A percentile compares a stretch with the other conserved stretches of the same genome.
Evolutionary conservation across 2,797 vertebrate species (phyloP).

Genomic region (Danio albolineatus): DNA sequence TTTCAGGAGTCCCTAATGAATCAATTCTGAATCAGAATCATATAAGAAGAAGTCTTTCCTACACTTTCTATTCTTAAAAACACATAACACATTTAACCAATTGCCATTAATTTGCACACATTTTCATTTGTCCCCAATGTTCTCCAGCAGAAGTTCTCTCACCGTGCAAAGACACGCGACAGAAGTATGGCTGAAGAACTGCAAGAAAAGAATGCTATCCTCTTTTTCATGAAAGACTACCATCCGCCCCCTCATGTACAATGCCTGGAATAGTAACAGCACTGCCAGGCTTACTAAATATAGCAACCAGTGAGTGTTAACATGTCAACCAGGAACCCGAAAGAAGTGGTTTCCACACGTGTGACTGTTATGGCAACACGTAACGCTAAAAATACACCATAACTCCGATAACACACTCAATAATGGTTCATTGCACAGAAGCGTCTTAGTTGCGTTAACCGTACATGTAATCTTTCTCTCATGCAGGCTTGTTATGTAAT

Average conservation of each 20-base stretch:
- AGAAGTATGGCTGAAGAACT: slow-evolving; percentile 65
- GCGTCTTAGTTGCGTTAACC: background rate
- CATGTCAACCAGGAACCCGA: slow-evolving; percentile 78
- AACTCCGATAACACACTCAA: background rate
- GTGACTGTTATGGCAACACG: slow-evolving; percentile 67
- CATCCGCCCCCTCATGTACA: slow-evolving; percentile 80
- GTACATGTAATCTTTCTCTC: background rate
- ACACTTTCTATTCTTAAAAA: background rate
- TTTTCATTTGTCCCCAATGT: background rate
- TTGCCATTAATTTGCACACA: background rate
- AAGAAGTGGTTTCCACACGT: slow-evolving; percentile 73
- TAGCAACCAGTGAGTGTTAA: slow-evolving; percentile 84
- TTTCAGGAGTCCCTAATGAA: background rate
- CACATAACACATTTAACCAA: background rate
- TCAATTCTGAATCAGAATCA: background rate
- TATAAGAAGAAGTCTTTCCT: background rate
- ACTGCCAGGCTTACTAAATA: slow-evolving; percentile 81
- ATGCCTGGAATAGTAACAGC: slow-evolving; percentile 85
- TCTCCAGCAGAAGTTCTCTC: slow-evolving; percentile 14
- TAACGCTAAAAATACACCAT: slow-evolving; percentile 61
- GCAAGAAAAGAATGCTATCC: slow-evolving; percentile 68
- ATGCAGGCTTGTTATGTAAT: slow-evolving; percentile 72
- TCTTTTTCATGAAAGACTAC: slow-evolving; percentile 65
- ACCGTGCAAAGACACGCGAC: slow-evolving; percentile 37
- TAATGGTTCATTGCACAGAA: background rate